phyloP scores from a whole-genome alignment of 2,888 invertebrate species.

The Alsophila aescularia region DNA sequence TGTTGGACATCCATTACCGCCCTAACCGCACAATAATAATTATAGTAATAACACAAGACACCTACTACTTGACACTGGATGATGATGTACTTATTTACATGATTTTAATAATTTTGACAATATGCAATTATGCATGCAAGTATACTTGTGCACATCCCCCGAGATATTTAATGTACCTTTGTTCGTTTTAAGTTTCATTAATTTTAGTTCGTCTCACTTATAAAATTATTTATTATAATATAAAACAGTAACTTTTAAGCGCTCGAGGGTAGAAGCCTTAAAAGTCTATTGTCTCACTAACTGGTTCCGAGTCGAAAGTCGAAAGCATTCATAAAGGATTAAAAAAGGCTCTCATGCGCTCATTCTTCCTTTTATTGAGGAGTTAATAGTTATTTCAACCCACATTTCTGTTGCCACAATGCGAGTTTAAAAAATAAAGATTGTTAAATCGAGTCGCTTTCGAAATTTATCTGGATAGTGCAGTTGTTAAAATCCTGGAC shows the following conservation, averaged over 20 bases:
- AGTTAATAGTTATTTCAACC: slow-evolving; percentile 48
- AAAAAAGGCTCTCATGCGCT: slow-evolving; percentile 46
- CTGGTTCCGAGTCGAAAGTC: slow-evolving; percentile 52
- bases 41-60: no score
- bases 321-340: slow-evolving; percentile 51
- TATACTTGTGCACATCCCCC: no score
- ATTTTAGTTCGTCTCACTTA: no score
- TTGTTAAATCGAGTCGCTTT: slow-evolving; percentile 8
- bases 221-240: slow-evolving; percentile 6
- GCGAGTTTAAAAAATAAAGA: slow-evolving; percentile 15
- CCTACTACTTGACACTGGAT: no score
- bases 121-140: no score
- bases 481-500: no score
- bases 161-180: no score
- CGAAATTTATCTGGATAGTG: slow-evolving; percentile 7
- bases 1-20: no score
- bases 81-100: no score
- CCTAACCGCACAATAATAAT: no score
- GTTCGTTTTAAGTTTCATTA: no score
- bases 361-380: slow-evolving; percentile 57
- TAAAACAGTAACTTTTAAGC: slow-evolving; percentile 9
- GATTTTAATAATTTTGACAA: no score
- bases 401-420: slow-evolving; percentile 43
- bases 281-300: slow-evolving; percentile 55
- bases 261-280: slow-evolving; percentile 8